A percentile compares a stretch with the other conserved stretches of the same genome.
Conservation (phyloP, 2,888 invertebrate species). For the Melanchra persicariae region DNA sequence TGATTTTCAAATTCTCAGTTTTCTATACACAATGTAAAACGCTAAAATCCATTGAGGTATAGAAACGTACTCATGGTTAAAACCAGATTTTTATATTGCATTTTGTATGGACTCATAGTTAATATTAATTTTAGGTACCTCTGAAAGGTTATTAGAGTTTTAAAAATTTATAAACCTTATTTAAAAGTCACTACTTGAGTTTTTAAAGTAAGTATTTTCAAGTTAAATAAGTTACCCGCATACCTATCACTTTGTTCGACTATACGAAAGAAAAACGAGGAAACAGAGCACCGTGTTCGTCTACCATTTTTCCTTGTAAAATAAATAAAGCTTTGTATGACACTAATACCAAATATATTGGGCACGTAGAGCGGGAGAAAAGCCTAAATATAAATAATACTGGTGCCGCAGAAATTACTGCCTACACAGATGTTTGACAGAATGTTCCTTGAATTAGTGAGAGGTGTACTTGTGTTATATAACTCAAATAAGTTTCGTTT, state of each 20-base stretch:
- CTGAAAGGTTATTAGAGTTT: too few species aligned
- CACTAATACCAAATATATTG: slow-evolving; percentile 54
- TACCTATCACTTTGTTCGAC: neutral
- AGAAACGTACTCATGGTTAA: too few species aligned
- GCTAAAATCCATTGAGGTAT: too few species aligned
- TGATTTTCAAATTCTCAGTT: too few species aligned
- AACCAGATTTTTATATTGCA: too few species aligned
- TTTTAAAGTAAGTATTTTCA: too few species aligned
- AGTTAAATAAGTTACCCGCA: too few species aligned
- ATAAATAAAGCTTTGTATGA: slow-evolving; percentile 59
- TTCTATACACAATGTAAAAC: too few species aligned
- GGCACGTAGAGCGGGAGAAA: slow-evolving; percentile 43
- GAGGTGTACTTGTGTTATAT: slow-evolving; percentile 26
- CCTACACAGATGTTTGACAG: slow-evolving; percentile 37
- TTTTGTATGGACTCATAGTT: too few species aligned
- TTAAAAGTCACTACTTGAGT: too few species aligned
- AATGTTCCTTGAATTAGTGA: slow-evolving; percentile 36
- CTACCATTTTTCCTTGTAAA: slow-evolving; percentile 50
- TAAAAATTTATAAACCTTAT: too few species aligned
- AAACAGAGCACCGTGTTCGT: neutral
- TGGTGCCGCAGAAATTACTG: slow-evolving; percentile 33
- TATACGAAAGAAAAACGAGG: slow-evolving; percentile 15
- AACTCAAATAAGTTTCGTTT: slow-evolving; percentile 16
- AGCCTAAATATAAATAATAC: slow-evolving; percentile 53
- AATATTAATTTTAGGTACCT: too few species aligned